Percentiles rank a stretch among this genome's conserved stretches.
These are phyloP conservation scores for Cinara cedri DNA, from an alignment of 2,888 invertebrate species.

Conservation along the genomic window DNA sequence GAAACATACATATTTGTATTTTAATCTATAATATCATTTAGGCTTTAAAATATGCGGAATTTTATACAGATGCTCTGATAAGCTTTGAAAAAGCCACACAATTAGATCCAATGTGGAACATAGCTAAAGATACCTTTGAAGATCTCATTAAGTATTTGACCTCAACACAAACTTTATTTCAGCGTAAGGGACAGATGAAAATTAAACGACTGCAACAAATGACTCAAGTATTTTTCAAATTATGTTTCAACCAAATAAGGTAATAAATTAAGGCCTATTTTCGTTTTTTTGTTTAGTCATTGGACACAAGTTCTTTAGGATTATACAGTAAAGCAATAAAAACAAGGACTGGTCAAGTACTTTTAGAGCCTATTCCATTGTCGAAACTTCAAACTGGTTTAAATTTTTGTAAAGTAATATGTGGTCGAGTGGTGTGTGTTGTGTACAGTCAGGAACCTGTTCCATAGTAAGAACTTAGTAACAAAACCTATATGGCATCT, in stretches of 20 bases:
- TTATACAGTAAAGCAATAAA: conserved; percentile 65
- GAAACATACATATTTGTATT: background rate
- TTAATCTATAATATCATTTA: conserved; percentile 62
- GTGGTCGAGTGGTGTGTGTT: conserved; percentile 82
- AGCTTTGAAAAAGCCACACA: conserved; percentile 72
- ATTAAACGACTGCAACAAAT: conserved; percentile 74
- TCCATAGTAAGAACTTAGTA: conserved; percentile 71
- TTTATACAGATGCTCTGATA: conserved; percentile 73
- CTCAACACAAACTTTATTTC: conserved; percentile 70
- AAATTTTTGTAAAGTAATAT: conserved; percentile 73
- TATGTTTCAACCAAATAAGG: no score
- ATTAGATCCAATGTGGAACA: conserved; percentile 79
- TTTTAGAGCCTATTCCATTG: conserved; percentile 66
- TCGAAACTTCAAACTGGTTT: conserved; percentile 69
- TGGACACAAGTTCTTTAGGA: conserved; percentile 74
- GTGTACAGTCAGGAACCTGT: conserved; percentile 77
- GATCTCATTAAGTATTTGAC: conserved; percentile 72
- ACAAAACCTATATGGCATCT: no score
- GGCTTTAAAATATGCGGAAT: conserved; percentile 81
- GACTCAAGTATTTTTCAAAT: conserved; percentile 66
- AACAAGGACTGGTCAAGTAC: conserved; percentile 61
- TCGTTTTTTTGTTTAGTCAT: conserved; percentile 64
- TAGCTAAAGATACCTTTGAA: conserved; percentile 70
- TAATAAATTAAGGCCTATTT: no score
- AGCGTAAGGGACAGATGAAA: conserved; percentile 76